Evolutionary conservation across 2,113 vertebrate genomes (phyloP).

Genomic region (Anarrhichthys ocellatus): DNA sequence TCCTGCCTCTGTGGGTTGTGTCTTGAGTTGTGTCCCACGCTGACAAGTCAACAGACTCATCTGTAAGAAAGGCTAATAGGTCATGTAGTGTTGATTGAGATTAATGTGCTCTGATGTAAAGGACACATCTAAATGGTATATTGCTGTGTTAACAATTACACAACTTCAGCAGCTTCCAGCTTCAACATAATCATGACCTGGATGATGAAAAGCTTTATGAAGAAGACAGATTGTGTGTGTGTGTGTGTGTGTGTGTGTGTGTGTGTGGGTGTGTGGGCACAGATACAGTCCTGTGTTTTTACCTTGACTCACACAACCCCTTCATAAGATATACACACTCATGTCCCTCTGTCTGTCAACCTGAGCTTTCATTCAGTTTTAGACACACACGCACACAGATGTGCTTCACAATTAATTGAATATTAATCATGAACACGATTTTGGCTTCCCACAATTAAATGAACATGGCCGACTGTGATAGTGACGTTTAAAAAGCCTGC

Average conservation of each 20-base stretch:
- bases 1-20: not conserved
- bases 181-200: not conserved
- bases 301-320: not conserved
- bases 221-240: not conserved
- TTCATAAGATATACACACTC: constrained; percentile 13
- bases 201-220: not conserved
- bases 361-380: not conserved
- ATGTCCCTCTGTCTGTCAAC: not conserved
- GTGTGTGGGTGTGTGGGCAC: no score
- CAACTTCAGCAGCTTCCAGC: not conserved
- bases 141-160: not conserved
- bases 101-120: constrained; percentile 30
- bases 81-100: constrained; percentile 23
- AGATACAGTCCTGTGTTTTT: not conserved
- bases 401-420: not conserved
- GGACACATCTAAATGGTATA: constrained; percentile 25
- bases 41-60: constrained; percentile 15
- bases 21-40: constrained; percentile 14
- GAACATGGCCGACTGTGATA: not conserved
- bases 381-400: not conserved
- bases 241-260: not conserved
- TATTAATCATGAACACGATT: not conserved
- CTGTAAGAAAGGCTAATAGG: constrained; percentile 14
- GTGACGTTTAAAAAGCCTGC: not conserved
- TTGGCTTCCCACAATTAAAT: not conserved